Conservation (phyloP, 35 echinoderm and acorn worm species). For the Acanthaster planci region DNA sequence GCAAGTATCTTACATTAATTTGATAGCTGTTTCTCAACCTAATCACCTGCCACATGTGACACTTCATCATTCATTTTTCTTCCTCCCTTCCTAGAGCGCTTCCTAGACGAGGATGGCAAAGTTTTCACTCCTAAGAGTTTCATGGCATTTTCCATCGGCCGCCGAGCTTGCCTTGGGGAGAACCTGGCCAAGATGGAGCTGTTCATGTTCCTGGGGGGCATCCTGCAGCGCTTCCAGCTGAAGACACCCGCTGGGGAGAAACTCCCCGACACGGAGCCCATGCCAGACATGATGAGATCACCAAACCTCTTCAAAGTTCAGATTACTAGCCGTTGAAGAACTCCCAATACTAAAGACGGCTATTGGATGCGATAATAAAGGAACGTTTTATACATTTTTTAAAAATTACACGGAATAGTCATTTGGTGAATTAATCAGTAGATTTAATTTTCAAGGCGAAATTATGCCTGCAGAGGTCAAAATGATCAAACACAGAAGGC, state of each 20-base stretch:
- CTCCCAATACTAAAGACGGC: too few species aligned
- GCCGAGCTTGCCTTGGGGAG: slow-evolving; percentile 79
- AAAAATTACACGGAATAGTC: too few species aligned
- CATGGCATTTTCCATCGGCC: slow-evolving; percentile 80
- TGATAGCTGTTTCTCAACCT: too few species aligned
- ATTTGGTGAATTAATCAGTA: too few species aligned
- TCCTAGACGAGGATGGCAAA: slow-evolving; percentile 70
- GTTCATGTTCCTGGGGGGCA: slow-evolving; percentile 77
- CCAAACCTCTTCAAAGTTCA: slow-evolving; percentile 51
- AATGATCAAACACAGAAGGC: too few species aligned
- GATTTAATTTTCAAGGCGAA: too few species aligned
- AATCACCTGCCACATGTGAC: too few species aligned
- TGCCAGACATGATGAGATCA: slow-evolving; percentile 72
- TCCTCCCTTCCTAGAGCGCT: slow-evolving; percentile 65
- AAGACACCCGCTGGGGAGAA: slow-evolving; percentile 50
- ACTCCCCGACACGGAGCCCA: slow-evolving; percentile 73
- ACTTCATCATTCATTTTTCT: background rate
- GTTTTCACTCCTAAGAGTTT: slow-evolving; percentile 77
- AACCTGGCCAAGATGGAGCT: slow-evolving; percentile 83
- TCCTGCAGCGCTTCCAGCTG: slow-evolving; percentile 73
- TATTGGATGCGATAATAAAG: too few species aligned
- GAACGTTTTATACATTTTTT: too few species aligned
- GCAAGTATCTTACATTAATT: too few species aligned
- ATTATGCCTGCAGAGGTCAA: too few species aligned
- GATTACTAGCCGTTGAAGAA: background rate